Conservation (phyloP, 2,888 invertebrate species). For the Aspidiotus destructor region DNA sequence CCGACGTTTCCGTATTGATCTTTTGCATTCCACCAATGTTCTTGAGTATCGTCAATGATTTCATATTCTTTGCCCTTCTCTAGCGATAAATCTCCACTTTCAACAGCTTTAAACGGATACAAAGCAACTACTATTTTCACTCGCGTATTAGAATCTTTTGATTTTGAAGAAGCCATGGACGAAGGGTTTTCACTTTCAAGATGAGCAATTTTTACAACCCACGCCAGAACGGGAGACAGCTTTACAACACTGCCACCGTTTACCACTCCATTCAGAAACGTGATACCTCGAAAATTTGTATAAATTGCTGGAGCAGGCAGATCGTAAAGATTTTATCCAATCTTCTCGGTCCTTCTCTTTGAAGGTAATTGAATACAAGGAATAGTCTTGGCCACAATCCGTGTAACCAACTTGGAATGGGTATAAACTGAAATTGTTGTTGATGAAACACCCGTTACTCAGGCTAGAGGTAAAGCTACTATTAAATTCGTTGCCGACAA, state of each 20-base stretch:
- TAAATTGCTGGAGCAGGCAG: slow-evolving; percentile 63
- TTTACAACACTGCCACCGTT: slow-evolving; percentile 78
- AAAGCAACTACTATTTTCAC: slow-evolving; percentile 77
- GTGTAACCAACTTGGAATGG: slow-evolving; percentile 71
- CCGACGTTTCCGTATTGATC: slow-evolving; percentile 71
- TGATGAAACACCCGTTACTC: slow-evolving; percentile 27
- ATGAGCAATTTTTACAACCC: slow-evolving; percentile 61
- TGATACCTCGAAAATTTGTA: slow-evolving; percentile 62
- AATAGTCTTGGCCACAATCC: slow-evolving; percentile 63
- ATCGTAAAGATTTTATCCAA: slow-evolving; percentile 74
- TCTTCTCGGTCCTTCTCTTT: slow-evolving; percentile 65
- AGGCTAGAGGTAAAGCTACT: slow-evolving; percentile 17
- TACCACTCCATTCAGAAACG: slow-evolving; percentile 65
- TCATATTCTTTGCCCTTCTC: slow-evolving; percentile 93
- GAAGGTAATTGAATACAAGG: slow-evolving; percentile 70
- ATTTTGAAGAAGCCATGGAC: slow-evolving; percentile 29
- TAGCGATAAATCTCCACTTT: slow-evolving; percentile 75
- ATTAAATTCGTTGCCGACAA: slow-evolving; percentile 31
- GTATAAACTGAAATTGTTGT: slow-evolving; percentile 40
- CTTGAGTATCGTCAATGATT: slow-evolving; percentile 84
- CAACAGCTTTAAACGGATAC: slow-evolving; percentile 83
- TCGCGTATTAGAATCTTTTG: slow-evolving; percentile 46
- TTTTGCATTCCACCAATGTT: slow-evolving; percentile 95
- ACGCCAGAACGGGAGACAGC: slow-evolving; percentile 58
- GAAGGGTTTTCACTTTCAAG: slow-evolving; percentile 40